Base-by-base conservation (phyloP, 2,888 invertebrate genomes). In the Calephelis perditalis region DNA sequence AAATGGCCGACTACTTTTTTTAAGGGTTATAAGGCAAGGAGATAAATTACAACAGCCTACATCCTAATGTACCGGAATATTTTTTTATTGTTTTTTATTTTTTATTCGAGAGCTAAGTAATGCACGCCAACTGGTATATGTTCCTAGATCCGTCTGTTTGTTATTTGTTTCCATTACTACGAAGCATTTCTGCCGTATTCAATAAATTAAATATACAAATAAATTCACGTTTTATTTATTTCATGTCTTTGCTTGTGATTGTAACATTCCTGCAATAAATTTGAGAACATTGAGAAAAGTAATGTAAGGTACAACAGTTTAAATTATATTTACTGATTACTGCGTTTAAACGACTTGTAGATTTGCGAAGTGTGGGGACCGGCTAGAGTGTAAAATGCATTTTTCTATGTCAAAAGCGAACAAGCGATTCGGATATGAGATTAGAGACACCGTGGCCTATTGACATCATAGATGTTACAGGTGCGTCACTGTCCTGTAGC, bases 161-260 rank as follows among this genome's bases (percentile, higher is more conserved):
- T 88, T 87, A 83, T 86, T 88, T 89, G 88, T 88, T 88, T 85
- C 82, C 84, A 85, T 86, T 84, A 82, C 78, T 86, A 86, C 84
- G 83, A 87, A 86, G 78, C 90, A 89, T 89, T 89, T 89, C 90
- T 89, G 89, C 90, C 89, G 85, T 89, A 90, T 86, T 89, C 90
- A 89, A 89, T 90, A 90, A 90, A 89, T 88, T 90, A 90, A 90
- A 88, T 90, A 89, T 89, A 90, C 88, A 89, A 89, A 82, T 82
- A 59, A 36, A 35, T 36, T 10, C 12, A 26, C 7, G 44, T 44
- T 59, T 8, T 49, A 49, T 57, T 60, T 60, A 26, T 47, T 49
- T 56, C 47, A 59, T 49, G 12, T 7, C 11, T 37, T 9, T 15
- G 12, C 35, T 8, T 12, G 12, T 8, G 12, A 52, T 15, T 37